Evolutionary conservation across 2,113 vertebrate genomes (phyloP).

Genomic region (Hydrolagus affinis): DNA sequence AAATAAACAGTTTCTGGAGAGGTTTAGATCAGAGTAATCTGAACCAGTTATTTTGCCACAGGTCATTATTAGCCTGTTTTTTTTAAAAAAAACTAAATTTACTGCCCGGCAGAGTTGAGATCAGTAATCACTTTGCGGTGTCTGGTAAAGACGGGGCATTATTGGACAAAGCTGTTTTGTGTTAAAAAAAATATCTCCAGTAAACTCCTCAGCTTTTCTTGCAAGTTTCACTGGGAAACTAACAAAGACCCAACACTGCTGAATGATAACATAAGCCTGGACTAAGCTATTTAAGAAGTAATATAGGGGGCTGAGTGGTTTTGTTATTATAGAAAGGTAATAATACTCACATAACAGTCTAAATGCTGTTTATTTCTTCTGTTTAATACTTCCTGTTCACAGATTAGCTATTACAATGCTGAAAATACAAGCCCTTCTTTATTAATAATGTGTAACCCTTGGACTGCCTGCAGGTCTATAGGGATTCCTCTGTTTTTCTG

Average conservation of each 20-base stretch:
- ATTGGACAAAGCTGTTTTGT: background rate
- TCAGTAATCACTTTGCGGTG: background rate
- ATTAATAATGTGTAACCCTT: too few species aligned
- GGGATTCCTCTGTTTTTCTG: too few species aligned
- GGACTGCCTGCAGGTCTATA: too few species aligned
- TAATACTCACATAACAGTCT: conserved; percentile 5
- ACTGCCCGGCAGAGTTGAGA: background rate
- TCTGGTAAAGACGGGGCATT: background rate
- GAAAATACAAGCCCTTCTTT: background rate
- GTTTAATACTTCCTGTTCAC: conserved; percentile 10
- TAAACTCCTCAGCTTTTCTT: background rate
- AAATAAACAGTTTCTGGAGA: conserved; percentile 31
- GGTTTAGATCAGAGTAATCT: conserved; percentile 30
- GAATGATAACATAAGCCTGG: background rate
- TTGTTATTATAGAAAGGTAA: background rate
- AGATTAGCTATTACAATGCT: background rate
- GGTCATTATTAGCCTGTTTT: conserved; percentile 8
- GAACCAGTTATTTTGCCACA: conserved; percentile 32
- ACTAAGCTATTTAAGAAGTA: background rate
- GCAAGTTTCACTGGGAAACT: background rate
- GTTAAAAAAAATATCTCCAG: conserved; percentile 17
- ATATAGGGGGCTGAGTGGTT: background rate
- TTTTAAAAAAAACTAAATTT: conserved; percentile 1
- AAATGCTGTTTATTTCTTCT: background rate
- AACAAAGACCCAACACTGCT: background rate